A percentile compares a stretch with the other conserved stretches of the same genome.
Evolutionary conservation across 2,888 invertebrate genomes (phyloP).

Genomic region (Melolontha melolontha): DNA sequence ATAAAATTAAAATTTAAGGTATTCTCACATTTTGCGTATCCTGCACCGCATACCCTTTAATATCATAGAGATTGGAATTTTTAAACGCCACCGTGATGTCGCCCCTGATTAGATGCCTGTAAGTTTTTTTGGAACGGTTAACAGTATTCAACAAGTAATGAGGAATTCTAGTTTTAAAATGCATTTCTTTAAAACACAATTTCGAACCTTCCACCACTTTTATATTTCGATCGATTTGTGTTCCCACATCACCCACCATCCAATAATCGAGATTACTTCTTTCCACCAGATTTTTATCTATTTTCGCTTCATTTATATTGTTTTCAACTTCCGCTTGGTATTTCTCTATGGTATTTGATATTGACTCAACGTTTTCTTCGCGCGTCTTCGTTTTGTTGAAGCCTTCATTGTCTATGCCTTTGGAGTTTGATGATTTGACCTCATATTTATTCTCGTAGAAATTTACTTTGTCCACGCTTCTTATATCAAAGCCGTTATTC

Average conservation of each 20-base stretch:
- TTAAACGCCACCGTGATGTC: conserved; percentile 60
- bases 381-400: conserved; percentile 52
- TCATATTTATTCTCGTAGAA: conserved; percentile 26
- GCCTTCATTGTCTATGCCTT: conserved; percentile 52
- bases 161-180: conserved; percentile 51
- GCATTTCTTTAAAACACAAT: conserved; percentile 57
- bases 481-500: conserved; percentile 44
- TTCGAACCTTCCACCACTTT: conserved; percentile 53
- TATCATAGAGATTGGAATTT: conserved; percentile 59
- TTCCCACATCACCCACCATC: conserved; percentile 56
- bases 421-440: conserved; percentile 5
- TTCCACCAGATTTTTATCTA: conserved; percentile 22
- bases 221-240: conserved; percentile 55
- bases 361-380: conserved; percentile 56
- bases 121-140: conserved; percentile 55
- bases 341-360: conserved; percentile 58
- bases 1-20: too few relatives aligned
- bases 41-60: conserved; percentile 56
- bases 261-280: background rate
- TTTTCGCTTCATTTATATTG: conserved; percentile 61
- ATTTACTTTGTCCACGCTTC: conserved; percentile 37
- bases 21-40: too few relatives aligned
- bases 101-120: conserved; percentile 61
- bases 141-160: conserved; percentile 49
- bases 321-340: conserved; percentile 64